Evolutionary conservation across 2,888 invertebrate genomes (phyloP), one percentile per base, ranked within the genome.

Genomic region (Acronicta leporina): DNA sequence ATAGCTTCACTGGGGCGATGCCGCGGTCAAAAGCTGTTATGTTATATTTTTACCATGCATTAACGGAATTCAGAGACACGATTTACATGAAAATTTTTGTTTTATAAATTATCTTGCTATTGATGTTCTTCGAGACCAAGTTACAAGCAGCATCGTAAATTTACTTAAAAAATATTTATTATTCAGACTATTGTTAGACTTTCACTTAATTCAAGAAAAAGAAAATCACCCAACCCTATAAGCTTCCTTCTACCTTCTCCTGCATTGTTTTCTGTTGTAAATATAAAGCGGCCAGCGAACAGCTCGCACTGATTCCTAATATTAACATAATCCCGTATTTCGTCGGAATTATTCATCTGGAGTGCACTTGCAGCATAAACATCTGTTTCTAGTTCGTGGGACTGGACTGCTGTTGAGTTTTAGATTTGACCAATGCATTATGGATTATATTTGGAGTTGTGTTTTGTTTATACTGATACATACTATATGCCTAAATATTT

Each of bases 251-350:
- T 1, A 49, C 35, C 58, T 57, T 73, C 55, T 8, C 49, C 44
- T 51, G 68, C 57, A 65, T 72, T 77, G 75, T 71, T 79, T 65
- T 70, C 60, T 68, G 48, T 70, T 60, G 69, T 74, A 75, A 77
- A 69, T 73, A 68, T 73, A 62, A 66, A 57, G 73, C 64, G 77
- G 67, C 68, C 70, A 59, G 69, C 72, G 66, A 75, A 75, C 77
- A 70, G 72, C 73, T 73, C 57, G 71, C 73, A 72, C 81, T 73
- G 81, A 82, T 82, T 83, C 83, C 68, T 77, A 71, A 79, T 80
- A 90, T 90, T 90, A 87, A 75, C 90, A 89, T 90, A 90, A 90
- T 87, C 89, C 82, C 60, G 82, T 82, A 82, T 88, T 89, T 88
- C 86, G 85, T 84, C 80, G 77, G 86, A 87, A 89, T 88, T 87